These are phyloP conservation scores for Podarcis siculus DNA, from an alignment of 2,797 vertebrate genomes.

Conservation along the genomic window DNA sequence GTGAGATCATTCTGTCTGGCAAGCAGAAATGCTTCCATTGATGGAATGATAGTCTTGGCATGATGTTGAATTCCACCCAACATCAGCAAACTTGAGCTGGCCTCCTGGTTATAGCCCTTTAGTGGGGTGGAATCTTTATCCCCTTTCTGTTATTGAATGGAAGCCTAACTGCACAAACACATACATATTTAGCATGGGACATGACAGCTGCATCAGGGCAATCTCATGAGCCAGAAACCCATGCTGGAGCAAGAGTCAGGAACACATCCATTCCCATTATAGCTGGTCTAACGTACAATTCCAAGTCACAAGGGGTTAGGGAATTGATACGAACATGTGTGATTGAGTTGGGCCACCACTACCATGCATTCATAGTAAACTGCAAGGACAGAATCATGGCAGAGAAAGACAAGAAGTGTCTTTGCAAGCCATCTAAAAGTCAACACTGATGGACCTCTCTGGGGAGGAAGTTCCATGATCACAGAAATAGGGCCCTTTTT, in stretches of 20 bases:
- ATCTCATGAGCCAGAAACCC: not conserved
- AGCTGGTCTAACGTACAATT: not conserved
- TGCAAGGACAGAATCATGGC: no score
- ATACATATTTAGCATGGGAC: not conserved
- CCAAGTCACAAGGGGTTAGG: no score
- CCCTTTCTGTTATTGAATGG: not conserved
- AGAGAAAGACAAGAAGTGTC: not conserved
- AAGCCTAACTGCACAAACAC: no score
- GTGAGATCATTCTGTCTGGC: no score
- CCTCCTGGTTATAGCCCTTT: not conserved
- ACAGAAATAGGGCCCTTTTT: not conserved
- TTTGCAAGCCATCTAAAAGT: not conserved
- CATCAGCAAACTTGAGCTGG: not conserved
- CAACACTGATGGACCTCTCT: not conserved
- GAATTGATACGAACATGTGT: not conserved
- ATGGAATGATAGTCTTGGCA: no score
- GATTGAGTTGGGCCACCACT: not conserved
- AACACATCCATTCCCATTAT: not conserved
- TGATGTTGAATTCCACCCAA: not conserved
- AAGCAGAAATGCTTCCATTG: no score
- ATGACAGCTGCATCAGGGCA: not conserved
- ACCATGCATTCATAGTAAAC: no score
- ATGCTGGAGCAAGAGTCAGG: not conserved
- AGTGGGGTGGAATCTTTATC: not conserved
- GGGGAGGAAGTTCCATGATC: not conserved